A percentile compares a stretch with the other conserved stretches of the same genome.
Conservation (phyloP, 2,888 invertebrate genomes). For the Andrena praecox region DNA sequence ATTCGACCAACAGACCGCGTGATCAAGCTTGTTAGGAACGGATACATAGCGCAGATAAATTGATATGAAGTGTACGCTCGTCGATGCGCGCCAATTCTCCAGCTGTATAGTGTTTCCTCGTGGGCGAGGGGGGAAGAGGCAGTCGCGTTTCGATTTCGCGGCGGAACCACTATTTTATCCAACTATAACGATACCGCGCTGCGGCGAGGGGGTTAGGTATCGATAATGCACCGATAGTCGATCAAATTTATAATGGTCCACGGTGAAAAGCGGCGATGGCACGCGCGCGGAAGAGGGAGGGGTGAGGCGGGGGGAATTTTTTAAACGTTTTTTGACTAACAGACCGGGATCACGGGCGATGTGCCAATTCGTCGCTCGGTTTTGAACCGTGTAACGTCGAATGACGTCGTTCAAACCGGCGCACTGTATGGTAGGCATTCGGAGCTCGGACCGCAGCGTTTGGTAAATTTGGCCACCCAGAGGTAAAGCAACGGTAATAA, state of each 20-base stretch:
- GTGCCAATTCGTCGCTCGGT: constrained; percentile 74
- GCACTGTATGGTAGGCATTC: constrained; percentile 61
- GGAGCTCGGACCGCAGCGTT: constrained; percentile 71
- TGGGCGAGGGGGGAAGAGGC: not conserved
- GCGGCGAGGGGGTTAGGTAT: constrained; percentile 8
- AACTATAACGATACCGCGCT: constrained; percentile 41
- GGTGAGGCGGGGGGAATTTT: constrained; percentile 43
- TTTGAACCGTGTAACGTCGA: constrained; percentile 73
- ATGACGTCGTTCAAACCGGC: constrained; percentile 69
- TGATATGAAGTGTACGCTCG: constrained; percentile 32
- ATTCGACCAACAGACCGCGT: constrained; percentile 25
- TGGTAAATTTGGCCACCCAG: constrained; percentile 82
- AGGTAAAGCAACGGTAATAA: constrained; percentile 82
- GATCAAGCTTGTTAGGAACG: constrained; percentile 31
- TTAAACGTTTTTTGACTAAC: constrained; percentile 68
- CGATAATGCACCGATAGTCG: constrained; percentile 48
- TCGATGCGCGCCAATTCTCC: not conserved
- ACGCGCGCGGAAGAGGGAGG: not conserved
- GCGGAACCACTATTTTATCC: constrained; percentile 39
- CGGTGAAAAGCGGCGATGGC: constrained; percentile 30
- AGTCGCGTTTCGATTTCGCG: constrained; percentile 25
- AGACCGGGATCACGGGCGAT: constrained; percentile 56
- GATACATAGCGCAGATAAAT: constrained; percentile 43
- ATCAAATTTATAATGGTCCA: constrained; percentile 32
- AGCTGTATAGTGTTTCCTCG: not conserved